phyloP scores from a whole-genome alignment of 1,140 invertebrate genomes.

The Heliconius himera region DNA sequence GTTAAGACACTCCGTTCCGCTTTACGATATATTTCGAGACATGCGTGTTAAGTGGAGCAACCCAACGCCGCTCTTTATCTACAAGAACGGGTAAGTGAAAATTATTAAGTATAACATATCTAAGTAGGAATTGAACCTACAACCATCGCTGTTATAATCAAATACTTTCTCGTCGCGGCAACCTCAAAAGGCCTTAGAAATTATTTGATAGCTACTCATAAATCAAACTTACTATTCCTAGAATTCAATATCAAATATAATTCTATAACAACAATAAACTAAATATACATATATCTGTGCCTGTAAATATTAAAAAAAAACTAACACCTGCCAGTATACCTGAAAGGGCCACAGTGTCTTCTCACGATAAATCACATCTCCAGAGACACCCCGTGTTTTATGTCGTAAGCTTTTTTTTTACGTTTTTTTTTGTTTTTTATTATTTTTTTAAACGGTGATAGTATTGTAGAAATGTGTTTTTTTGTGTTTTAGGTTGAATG shows the following conservation, averaged over 20 bases:
- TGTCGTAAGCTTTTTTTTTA: slow-evolving; percentile 53
- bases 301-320: slow-evolving; percentile 23
- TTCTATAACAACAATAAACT: slow-evolving; percentile 3
- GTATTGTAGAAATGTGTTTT: not conserved
- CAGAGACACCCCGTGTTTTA: slow-evolving; percentile 68
- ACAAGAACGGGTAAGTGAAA: too few species aligned
- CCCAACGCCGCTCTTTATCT: too few species aligned
- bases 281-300: not conserved
- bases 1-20: too few species aligned
- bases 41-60: too few species aligned
- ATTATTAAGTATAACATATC: too few species aligned
- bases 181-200: not conserved
- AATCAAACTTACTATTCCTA: not conserved
- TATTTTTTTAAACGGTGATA: slow-evolving; percentile 45
- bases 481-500: not conserved
- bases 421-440: slow-evolving; percentile 46
- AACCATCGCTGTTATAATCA: too few species aligned
- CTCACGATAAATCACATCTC: slow-evolving; percentile 78
- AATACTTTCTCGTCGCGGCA: too few species aligned
- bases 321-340: slow-evolving; percentile 63
- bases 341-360: slow-evolving; percentile 69
- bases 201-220: not conserved
- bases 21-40: too few species aligned
- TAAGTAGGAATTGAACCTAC: too few species aligned
- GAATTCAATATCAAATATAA: not conserved